Evolutionary conservation across 2,113 vertebrate species (phyloP), one percentile per base, ranked within the genome.

Genomic region (Montifringilla adamsi): DNA sequence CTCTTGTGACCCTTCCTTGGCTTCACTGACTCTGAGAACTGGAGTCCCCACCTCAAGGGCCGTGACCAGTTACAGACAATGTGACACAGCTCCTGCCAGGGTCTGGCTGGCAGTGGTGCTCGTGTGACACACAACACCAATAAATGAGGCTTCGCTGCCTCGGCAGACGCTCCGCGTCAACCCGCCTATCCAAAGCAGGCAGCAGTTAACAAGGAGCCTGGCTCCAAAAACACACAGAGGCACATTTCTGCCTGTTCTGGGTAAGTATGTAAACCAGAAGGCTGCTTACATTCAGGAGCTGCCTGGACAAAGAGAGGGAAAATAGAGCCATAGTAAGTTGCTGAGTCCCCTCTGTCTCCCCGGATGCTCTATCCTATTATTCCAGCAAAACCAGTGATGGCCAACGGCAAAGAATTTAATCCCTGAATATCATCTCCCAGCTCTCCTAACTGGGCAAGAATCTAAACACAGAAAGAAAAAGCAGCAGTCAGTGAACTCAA

Each of bases 41-140:
- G 1, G 9, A 18, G 31, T 56, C 9, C n/a, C 23, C n/a, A 16
- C 23, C 41, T 47, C 55, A 11, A 27, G 3, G 4, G 46, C 41
- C 1, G 0, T 5, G 28, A 75, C 27, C 69, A 37, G 13, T 30
- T 43, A 23, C 26, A 55, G 47, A 33, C 15, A 27, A 63, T 0
- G 4, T 9, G 52, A 31, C n/a, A 26, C 6, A 59, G 19, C 9
- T 69, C 39, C 53, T 52, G 6, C 11, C 62, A 70, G 31, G 8
- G 33, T 43, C 53, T 47, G 30, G 13, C 72, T 46, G 33, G 5
- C 12, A 24, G 30, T 5, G 8, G 13, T n/a, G 47, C 55, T 50
- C 7, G 15, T 30, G 11, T 27, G 44, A 63, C 52, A 67, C 26
- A 39, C 43, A 86, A 37, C 0, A 5, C 17, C 1, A 0, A 50